Conservation (phyloP, 2,797 vertebrate genomes). For the Aeoliscus strigatus region DNA sequence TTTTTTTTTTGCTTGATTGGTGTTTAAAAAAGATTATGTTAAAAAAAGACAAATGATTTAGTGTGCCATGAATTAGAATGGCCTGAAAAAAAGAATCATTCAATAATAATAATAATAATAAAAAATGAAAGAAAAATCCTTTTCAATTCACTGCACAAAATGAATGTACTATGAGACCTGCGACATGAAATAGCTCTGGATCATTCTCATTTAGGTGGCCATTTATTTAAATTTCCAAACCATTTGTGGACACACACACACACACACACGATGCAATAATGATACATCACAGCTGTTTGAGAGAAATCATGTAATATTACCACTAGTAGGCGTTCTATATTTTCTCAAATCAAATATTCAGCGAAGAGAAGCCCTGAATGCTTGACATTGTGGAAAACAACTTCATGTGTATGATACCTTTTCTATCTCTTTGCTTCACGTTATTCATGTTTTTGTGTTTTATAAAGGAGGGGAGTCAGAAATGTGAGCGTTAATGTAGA, state of each 20-base stretch:
- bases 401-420: constrained; percentile 48
- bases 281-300: constrained; percentile 42
- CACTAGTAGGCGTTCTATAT: constrained; percentile 22
- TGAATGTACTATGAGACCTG: constrained; percentile 72
- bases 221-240: constrained; percentile 47
- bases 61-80: constrained; percentile 58
- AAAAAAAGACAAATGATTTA: constrained; percentile 36
- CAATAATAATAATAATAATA: constrained; percentile 31
- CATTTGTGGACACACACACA: too few species aligned
- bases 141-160: constrained; percentile 69
- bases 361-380: constrained; percentile 30
- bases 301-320: constrained; percentile 32
- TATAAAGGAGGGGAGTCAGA: constrained; percentile 42
- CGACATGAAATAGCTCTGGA: constrained; percentile 58
- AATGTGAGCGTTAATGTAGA: constrained; percentile 59
- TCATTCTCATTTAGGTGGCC: constrained; percentile 47
- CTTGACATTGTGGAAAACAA: constrained; percentile 34
- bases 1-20: constrained; percentile 68
- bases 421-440: constrained; percentile 52
- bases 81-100: constrained; percentile 53
- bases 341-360: constrained; percentile 39
- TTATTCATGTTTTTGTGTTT: constrained; percentile 62
- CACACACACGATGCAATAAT: constrained; percentile 71
- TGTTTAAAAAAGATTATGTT: constrained; percentile 55
- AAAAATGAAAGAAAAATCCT: constrained; percentile 26